phyloP scores from a whole-genome alignment of 1,140 invertebrate genomes.

The Micrasema minimum region DNA sequence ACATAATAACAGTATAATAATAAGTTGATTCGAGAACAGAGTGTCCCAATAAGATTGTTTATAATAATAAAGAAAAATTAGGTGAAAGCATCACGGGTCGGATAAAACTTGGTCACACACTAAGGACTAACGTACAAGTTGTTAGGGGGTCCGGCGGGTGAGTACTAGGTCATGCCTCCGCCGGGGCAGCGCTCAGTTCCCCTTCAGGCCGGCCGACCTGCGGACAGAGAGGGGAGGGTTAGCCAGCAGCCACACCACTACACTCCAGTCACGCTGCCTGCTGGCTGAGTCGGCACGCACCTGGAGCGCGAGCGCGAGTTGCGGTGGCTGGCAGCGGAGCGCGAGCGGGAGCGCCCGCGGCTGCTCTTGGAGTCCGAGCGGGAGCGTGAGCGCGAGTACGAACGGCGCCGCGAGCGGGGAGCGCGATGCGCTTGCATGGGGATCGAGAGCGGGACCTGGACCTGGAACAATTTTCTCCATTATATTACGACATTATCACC shows the following conservation, averaged over 20 bases:
- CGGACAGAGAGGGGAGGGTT: not conserved
- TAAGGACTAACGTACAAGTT: not conserved
- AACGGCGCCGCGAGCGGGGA: slow-evolving; percentile 56
- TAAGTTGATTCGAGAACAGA: not conserved
- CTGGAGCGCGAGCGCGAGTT: slow-evolving; percentile 61
- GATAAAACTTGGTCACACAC: slow-evolving; percentile 26
- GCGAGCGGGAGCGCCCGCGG: slow-evolving; percentile 61
- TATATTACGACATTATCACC: too few species aligned
- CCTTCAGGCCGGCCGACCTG: slow-evolving; percentile 34
- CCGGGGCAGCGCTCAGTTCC: slow-evolving; percentile 27
- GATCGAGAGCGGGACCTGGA: slow-evolving; percentile 59
- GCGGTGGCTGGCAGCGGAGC: slow-evolving; percentile 56
- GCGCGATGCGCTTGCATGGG: slow-evolving; percentile 60
- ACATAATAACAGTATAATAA: not conserved
- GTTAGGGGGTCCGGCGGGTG: not conserved
- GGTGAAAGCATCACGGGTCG: slow-evolving; percentile 11
- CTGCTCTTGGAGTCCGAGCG: slow-evolving; percentile 66
- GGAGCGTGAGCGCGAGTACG: slow-evolving; percentile 54
- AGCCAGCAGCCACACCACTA: too few species aligned
- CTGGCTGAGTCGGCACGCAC: not conserved
- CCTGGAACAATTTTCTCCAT: not conserved
- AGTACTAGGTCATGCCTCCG: not conserved
- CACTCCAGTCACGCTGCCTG: not conserved
- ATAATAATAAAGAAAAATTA: slow-evolving; percentile 14
- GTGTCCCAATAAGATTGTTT: slow-evolving; percentile 10